Base-by-base conservation (phyloP, 2,797 vertebrate genomes). In the Thaleichthys pacificus region DNA sequence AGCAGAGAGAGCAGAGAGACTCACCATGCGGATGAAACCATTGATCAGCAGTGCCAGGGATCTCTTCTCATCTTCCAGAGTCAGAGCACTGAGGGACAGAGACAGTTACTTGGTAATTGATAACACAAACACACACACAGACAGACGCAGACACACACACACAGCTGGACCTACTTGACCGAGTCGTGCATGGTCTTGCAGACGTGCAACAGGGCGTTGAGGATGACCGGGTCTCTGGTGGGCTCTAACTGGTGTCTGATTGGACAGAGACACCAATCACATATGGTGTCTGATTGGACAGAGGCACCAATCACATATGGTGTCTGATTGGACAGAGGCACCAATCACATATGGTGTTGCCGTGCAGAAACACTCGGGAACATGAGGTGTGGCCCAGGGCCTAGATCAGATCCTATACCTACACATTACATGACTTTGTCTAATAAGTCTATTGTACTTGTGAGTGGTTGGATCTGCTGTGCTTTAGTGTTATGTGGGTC, bases 131-230 rank as follows among this genome's bases (percentile, higher is more conserved):
- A 66, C 5, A 66, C 5, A 42, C 47, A 51, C 12, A 68, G 56
- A 63, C 1, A 51, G 14, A 38, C 26, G 51, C 57, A 38, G 66
- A 30, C 42, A 21, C 22, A 38, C 42, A 17, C 51, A 51, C 47
- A 66, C 26, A 15, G 35, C 49, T 14, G 22, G 51, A 17, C 95
- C 90, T 95, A 99, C 97, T 99, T 99, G 74, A 99, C 97, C 3
- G 97, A 99, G 83, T 99, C 97, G 0, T 99, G 97, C 97, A 98
- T 98, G 9, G 95, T 96, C 91, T 99, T 99, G 89, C 97, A 99
- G 85, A 98, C 91, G 4, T 98, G 96, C 80, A 99, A 85, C 77
- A 99, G 94, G 62, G 98, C 96, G 2, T 98, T 99, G 70, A 99
- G 95, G 72, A 99, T 99, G 68, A 99, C 97, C 0, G 97, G 97